Percentiles rank a stretch among this genome's conserved stretches.
These are phyloP conservation scores for Philypnodon macrostomus DNA, from an alignment of 2,797 vertebrate species.

Conservation along the genomic window DNA sequence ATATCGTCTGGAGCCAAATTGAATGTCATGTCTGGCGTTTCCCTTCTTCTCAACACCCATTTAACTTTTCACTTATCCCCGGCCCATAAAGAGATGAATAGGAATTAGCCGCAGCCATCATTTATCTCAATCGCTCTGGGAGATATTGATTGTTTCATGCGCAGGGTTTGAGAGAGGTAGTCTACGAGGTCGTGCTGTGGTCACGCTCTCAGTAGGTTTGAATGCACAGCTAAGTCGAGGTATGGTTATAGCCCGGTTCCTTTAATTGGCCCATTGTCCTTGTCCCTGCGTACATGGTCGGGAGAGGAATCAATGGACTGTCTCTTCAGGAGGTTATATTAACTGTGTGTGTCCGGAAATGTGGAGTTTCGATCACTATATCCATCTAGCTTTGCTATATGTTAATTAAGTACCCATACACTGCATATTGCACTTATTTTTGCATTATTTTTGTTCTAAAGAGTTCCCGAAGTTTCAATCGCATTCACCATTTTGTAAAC, in stretches of 20 bases:
- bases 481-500: neutral
- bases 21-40: slow-evolving; percentile 32
- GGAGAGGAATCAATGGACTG: slow-evolving; percentile 5
- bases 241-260: neutral
- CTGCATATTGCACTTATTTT: too few species aligned
- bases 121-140: slow-evolving; percentile 65
- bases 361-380: too few species aligned
- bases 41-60: slow-evolving; percentile 45
- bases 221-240: neutral
- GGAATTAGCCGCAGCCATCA: slow-evolving; percentile 62
- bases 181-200: slow-evolving; percentile 64
- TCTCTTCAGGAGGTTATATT: neutral
- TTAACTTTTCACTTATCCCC: slow-evolving; percentile 59
- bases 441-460: too few species aligned
- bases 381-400: too few species aligned
- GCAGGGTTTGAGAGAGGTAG: slow-evolving; percentile 46
- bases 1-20: slow-evolving; percentile 45
- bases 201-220: slow-evolving; percentile 22
- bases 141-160: slow-evolving; percentile 63
- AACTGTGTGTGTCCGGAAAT: neutral
- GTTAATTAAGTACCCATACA: too few species aligned
- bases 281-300: slow-evolving; percentile 1
- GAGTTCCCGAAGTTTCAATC: too few species aligned
- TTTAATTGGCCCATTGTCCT: slow-evolving; percentile 11
- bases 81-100: slow-evolving; percentile 64